These are phyloP conservation scores for Pinctada fucata DNA, from an alignment of 2,888 invertebrate species.

Conservation along the genomic window DNA sequence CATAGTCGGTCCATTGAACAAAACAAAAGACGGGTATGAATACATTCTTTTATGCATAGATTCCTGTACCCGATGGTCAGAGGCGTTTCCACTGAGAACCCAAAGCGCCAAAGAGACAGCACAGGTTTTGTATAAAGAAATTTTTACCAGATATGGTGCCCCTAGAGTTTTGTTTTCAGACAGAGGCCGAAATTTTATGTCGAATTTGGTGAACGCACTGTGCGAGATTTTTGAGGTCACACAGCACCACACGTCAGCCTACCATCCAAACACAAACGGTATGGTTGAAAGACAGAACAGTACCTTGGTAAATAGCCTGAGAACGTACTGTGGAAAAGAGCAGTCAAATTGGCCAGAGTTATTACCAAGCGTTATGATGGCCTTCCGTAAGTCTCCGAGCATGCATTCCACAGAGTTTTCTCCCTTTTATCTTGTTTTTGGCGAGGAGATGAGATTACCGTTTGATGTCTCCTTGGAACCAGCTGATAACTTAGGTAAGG, in stretches of 20 bases:
- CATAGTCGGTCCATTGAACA: slow-evolving; percentile 44
- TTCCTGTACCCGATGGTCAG: slow-evolving; percentile 45
- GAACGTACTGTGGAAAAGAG: slow-evolving; percentile 40
- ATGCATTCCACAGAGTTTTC: slow-evolving; percentile 40
- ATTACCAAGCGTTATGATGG: slow-evolving; percentile 47
- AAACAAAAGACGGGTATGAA: slow-evolving; percentile 43
- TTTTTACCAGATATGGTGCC: slow-evolving; percentile 45
- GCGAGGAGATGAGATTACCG: slow-evolving; percentile 32
- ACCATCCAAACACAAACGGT: slow-evolving; percentile 48
- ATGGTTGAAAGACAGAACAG: slow-evolving; percentile 45
- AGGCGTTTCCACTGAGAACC: slow-evolving; percentile 45
- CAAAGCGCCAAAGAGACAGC: slow-evolving; percentile 47
- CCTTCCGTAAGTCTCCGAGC: slow-evolving; percentile 40
- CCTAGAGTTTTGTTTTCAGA: slow-evolving; percentile 43
- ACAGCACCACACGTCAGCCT: slow-evolving; percentile 42
- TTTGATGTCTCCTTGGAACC: slow-evolving; percentile 24
- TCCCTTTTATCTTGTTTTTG: slow-evolving; percentile 45
- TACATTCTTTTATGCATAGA: slow-evolving; percentile 45
- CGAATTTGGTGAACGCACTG: slow-evolving; percentile 45
- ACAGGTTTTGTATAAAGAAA: slow-evolving; percentile 42
- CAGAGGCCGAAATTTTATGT: slow-evolving; percentile 48
- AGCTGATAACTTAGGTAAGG: slow-evolving; percentile 28
- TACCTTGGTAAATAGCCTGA: slow-evolving; percentile 37
- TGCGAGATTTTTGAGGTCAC: slow-evolving; percentile 45
- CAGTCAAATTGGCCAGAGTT: slow-evolving; percentile 44